Evolutionary conservation across 92 coral and sea anemone genomes (phyloP).

Genomic region (Porites evermanni): DNA sequence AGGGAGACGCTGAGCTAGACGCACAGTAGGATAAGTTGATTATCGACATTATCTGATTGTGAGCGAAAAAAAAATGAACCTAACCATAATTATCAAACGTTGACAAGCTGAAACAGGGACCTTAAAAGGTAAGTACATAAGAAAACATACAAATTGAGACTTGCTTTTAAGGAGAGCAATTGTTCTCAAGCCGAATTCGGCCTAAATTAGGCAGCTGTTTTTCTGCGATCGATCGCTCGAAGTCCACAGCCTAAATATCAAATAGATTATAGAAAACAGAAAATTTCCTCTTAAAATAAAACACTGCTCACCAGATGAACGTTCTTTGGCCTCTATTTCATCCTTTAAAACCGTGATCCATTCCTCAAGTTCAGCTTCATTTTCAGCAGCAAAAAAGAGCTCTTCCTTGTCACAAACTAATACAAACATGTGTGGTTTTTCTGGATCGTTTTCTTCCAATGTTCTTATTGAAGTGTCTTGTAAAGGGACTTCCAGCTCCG

Average conservation of each 20-base stretch:
- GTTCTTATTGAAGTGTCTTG: constrained; percentile 61
- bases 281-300: neutral
- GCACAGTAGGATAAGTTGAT: too few species aligned
- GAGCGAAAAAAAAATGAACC: too few species aligned
- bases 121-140: neutral
- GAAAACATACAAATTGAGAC: neutral
- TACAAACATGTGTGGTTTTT: constrained; percentile 71
- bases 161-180: neutral
- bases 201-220: neutral
- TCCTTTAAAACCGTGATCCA: constrained; percentile 88
- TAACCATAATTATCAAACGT: neutral
- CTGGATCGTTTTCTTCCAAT: constrained; percentile 67
- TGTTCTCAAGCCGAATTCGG: neutral
- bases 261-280: too few species aligned
- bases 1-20: neutral
- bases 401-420: constrained; percentile 77
- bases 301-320: constrained; percentile 26
- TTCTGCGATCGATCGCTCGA: too few species aligned
- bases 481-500: constrained; percentile 82
- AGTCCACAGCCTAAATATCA: too few species aligned
- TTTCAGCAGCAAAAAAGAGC: constrained; percentile 82
- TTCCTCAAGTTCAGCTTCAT: constrained; percentile 89
- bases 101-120: neutral
- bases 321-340: constrained; percentile 54
- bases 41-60: too few species aligned